Percentiles rank a stretch among this genome's conserved stretches.
phyloP scores from a whole-genome alignment of 2,797 vertebrate species.

The Pseudochirops corinnae region DNA sequence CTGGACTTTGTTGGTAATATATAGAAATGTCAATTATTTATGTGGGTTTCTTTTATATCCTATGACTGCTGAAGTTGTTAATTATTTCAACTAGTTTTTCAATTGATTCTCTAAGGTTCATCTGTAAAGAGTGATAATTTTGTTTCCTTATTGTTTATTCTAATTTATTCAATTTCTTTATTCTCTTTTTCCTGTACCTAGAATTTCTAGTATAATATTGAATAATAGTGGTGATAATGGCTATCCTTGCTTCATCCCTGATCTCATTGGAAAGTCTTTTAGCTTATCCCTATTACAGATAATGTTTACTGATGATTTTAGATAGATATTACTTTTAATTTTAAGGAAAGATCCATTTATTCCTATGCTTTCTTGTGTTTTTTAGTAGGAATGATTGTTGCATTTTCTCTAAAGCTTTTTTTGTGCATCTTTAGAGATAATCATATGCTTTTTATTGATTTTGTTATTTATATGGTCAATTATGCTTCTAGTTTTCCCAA shows the following conservation, averaged over 20 bases:
- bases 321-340: neutral
- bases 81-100: neutral
- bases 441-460: too few species aligned
- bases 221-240: neutral
- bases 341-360: too few species aligned
- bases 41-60: neutral
- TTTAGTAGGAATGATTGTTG: too few species aligned
- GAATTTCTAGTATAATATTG: neutral
- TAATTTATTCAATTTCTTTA: neutral
- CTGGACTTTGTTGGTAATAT: too few species aligned
- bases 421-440: too few species aligned
- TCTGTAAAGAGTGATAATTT: neutral
- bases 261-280: neutral
- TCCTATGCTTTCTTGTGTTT: too few species aligned
- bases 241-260: neutral
- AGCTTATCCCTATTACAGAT: neutral
- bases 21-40: too few species aligned
- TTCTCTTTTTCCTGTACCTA: neutral
- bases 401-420: too few species aligned
- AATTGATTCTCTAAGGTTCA: neutral
- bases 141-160: neutral
- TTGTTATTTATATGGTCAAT: too few species aligned
- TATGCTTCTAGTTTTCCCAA: too few species aligned
- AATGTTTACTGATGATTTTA: neutral
- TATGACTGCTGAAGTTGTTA: neutral